A percentile compares a stretch with the other conserved stretches of the same genome.
phyloP scores from a whole-genome alignment of 2,888 invertebrate species.

The Thysanoteuthis rhombus region DNA sequence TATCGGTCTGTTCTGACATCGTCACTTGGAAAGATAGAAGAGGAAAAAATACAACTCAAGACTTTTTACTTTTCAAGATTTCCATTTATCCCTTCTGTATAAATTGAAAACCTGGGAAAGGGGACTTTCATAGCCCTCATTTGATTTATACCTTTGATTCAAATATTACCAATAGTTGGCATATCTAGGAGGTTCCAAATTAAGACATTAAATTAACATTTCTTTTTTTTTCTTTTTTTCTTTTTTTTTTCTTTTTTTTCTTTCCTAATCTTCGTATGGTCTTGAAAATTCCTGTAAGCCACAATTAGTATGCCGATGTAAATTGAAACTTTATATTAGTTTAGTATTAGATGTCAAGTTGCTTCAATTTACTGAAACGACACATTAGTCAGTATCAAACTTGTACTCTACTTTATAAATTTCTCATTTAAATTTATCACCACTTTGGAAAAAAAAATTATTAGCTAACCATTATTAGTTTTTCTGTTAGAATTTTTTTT shows the following conservation, averaged over 20 bases:
- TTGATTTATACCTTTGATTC: no score
- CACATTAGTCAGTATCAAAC: background rate
- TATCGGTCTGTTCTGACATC: background rate
- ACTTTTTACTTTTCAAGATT: background rate
- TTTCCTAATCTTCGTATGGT: no score
- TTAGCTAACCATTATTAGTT: background rate
- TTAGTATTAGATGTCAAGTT: background rate
- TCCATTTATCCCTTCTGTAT: background rate
- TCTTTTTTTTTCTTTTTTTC: no score
- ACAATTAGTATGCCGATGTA: no score
- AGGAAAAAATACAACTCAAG: background rate
- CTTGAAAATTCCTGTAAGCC: no score
- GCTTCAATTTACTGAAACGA: background rate
- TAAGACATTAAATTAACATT: no score
- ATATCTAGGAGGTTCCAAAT: no score
- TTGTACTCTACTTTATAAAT: background rate
- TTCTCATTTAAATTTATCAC: background rate
- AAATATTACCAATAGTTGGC: no score
- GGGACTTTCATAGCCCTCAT: no score
- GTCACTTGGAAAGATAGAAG: background rate
- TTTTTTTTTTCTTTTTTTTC: no score
- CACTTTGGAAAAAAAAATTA: no score
- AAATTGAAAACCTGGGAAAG: background rate
- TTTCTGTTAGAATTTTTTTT: background rate
- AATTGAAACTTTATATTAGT: no score